Conservation (phyloP, 2,113 vertebrate species). For the Actenoides hombroni region DNA sequence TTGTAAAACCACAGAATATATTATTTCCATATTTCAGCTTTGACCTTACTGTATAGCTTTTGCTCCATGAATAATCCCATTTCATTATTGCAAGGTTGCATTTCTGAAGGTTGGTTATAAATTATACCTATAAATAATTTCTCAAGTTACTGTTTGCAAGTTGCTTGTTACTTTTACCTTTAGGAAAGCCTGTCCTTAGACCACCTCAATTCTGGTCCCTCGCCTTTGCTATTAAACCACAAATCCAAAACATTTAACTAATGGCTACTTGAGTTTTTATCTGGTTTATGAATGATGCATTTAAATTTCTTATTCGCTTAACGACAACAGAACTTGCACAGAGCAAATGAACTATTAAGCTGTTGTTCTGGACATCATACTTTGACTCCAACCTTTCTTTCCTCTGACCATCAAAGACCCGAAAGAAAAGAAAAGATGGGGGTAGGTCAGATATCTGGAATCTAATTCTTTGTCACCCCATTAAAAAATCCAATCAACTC, state of each 20-base stretch:
- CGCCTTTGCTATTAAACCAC: neutral
- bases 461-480: neutral
- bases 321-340: neutral
- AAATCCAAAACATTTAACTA: neutral
- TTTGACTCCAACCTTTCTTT: neutral
- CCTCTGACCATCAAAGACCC: neutral
- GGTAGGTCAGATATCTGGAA: neutral
- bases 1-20: conserved; percentile 44
- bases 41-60: conserved; percentile 31
- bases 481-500: neutral
- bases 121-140: conserved; percentile 50
- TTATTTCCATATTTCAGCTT: conserved; percentile 51
- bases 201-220: neutral
- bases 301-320: neutral
- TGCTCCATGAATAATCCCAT: conserved; percentile 38
- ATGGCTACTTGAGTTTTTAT: neutral
- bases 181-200: neutral
- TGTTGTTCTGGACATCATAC: neutral
- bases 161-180: neutral
- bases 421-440: neutral
- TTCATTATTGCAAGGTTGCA: conserved; percentile 51
- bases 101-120: conserved; percentile 59
- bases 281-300: neutral
- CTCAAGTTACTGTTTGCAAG: neutral
- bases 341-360: neutral